Conservation (phyloP, 2,113 vertebrate species). For the Collichthys lucidus region DNA sequence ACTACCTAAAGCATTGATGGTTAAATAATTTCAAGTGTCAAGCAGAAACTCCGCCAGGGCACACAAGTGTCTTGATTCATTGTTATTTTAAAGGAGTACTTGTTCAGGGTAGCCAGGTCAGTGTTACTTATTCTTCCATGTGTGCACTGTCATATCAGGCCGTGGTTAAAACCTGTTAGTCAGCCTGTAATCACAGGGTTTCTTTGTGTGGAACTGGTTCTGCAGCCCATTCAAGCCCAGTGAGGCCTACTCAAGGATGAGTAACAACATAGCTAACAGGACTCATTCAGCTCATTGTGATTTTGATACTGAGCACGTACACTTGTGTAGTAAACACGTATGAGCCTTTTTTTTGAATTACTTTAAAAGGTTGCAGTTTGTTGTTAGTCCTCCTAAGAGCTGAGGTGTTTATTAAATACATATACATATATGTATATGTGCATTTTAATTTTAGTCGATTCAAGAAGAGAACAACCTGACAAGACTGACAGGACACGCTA, state of each 20-base stretch:
- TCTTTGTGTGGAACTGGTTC: slow-evolving; percentile 80
- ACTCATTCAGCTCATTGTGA: slow-evolving; percentile 30
- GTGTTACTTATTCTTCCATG: slow-evolving; percentile 49
- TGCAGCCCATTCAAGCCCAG: slow-evolving; percentile 78
- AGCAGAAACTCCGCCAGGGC: background rate
- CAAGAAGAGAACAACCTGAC: background rate
- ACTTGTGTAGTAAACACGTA: background rate
- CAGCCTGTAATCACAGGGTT: slow-evolving; percentile 75
- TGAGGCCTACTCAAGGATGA: slow-evolving; percentile 55
- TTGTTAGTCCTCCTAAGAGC: background rate
- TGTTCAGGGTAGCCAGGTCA: slow-evolving; percentile 21
- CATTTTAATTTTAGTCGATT: background rate
- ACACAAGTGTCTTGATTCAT: slow-evolving; percentile 9
- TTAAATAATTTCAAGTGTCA: background rate
- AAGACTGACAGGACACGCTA: background rate
- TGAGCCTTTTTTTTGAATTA: background rate
- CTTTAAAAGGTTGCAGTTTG: background rate
- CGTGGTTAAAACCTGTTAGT: slow-evolving; percentile 79
- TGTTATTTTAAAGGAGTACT: slow-evolving; percentile 25
- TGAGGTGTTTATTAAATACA: no score
- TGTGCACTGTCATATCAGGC: slow-evolving; percentile 63
- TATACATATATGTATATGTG: no score
- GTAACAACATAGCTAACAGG: slow-evolving; percentile 55
- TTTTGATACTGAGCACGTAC: slow-evolving; percentile 12
- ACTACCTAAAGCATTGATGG: background rate